Percentiles rank a stretch among this genome's conserved stretches.
phyloP scores from a whole-genome alignment of 2,888 invertebrate genomes.

The Mythimna ferrago region DNA sequence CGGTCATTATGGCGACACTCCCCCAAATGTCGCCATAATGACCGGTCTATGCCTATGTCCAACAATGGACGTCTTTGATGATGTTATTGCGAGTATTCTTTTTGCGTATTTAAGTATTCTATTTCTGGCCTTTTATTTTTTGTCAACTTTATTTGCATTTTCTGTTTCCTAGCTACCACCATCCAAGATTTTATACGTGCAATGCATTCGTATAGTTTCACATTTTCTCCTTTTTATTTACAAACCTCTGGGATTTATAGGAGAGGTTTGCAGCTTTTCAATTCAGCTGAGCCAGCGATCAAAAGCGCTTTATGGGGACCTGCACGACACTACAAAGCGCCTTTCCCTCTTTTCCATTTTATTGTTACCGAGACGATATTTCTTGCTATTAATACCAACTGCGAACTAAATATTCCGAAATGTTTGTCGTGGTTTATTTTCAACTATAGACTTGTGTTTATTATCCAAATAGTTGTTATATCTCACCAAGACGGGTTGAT shows the following conservation, averaged over 20 bases:
- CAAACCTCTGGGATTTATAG: no score
- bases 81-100: no score
- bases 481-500: no score
- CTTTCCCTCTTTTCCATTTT: conserved; percentile 7
- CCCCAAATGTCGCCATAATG: no score
- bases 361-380: conserved; percentile 20
- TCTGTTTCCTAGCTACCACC: not conserved
- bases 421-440: not conserved
- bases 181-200: not conserved
- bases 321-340: conserved; percentile 28
- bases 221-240: not conserved
- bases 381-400: conserved; percentile 22
- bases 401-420: not conserved
- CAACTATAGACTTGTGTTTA: no score
- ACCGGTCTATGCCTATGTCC: no score
- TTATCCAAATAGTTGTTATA: no score
- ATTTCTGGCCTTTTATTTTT: no score
- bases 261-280: conserved; percentile 9
- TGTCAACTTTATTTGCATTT: not conserved
- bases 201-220: not conserved
- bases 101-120: no score
- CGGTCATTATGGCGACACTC: no score
- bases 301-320: conserved; percentile 11
- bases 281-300: conserved; percentile 13
- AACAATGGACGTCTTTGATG: no score